phyloP scores from a whole-genome alignment of 92 coral and sea anemone genomes.

The Scolanthus callimorphus region DNA sequence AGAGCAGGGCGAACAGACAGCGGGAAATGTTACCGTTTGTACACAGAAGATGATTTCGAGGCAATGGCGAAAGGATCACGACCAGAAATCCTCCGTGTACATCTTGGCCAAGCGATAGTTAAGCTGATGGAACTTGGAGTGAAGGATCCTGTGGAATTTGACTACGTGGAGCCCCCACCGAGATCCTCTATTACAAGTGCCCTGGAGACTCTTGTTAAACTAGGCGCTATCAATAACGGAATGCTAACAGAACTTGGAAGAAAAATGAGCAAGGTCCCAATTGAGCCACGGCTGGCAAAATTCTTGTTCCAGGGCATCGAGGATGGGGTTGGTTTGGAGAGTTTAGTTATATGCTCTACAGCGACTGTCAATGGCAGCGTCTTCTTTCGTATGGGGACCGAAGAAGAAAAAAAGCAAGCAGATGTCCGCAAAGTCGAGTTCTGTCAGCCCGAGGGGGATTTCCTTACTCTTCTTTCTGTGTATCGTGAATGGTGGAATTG shows the following conservation, averaged over 20 bases:
- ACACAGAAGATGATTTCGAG: slow-evolving; percentile 63
- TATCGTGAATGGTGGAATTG: slow-evolving; percentile 51
- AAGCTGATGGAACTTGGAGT: slow-evolving; percentile 90
- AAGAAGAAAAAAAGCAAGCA: slow-evolving; percentile 74
- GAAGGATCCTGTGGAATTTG: slow-evolving; percentile 60
- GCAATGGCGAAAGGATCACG: slow-evolving; percentile 64
- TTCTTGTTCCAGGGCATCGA: slow-evolving; percentile 74
- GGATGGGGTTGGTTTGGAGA: slow-evolving; percentile 70
- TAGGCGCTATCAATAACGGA: slow-evolving; percentile 74
- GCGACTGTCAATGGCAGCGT: slow-evolving; percentile 79
- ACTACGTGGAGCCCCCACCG: slow-evolving; percentile 91
- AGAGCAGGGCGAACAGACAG: slow-evolving; percentile 92
- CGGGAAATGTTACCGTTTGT: slow-evolving; percentile 91
- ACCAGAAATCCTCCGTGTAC: slow-evolving; percentile 89
- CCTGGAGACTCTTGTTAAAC: slow-evolving; percentile 39
- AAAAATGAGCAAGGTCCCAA: slow-evolving; percentile 76
- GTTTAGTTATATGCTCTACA: slow-evolving; percentile 62
- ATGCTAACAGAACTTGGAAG: slow-evolving; percentile 64
- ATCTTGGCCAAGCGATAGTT: slow-evolving; percentile 88
- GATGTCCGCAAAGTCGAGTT: slow-evolving; percentile 77
- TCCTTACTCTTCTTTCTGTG: slow-evolving; percentile 77
- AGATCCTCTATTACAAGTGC: slow-evolving; percentile 61
- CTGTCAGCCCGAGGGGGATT: slow-evolving; percentile 87
- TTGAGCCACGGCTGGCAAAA: slow-evolving; percentile 88
- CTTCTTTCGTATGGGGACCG: slow-evolving; percentile 91